Evolutionary conservation across 2,113 vertebrate genomes (phyloP).

Genomic region (Equus quagga): DNA sequence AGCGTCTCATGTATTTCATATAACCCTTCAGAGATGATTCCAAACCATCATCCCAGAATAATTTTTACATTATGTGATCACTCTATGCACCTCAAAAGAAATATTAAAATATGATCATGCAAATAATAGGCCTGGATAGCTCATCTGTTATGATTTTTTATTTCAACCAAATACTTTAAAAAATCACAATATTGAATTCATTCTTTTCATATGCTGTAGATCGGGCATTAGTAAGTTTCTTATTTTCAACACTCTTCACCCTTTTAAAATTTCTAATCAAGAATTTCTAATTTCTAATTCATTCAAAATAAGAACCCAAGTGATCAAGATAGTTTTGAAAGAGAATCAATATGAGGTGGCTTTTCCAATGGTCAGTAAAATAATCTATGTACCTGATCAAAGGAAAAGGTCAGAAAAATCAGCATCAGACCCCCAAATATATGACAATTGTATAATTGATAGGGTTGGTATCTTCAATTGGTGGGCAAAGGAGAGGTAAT

Average conservation of each 20-base stretch:
- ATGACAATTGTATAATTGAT: background rate
- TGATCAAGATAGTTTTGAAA: background rate
- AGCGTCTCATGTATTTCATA: background rate
- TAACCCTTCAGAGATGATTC: background rate
- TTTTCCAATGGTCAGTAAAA: slow-evolving; percentile 6
- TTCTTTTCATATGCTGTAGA: background rate
- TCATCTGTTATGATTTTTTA: background rate
- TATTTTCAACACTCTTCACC: background rate
- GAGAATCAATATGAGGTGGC: background rate
- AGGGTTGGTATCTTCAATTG: background rate
- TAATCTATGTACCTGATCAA: background rate
- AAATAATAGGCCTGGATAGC: background rate
- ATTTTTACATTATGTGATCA: background rate
- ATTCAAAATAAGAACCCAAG: background rate
- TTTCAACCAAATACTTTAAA: background rate
- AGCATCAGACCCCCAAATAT: background rate
- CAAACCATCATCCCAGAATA: background rate
- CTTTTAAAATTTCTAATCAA: background rate
- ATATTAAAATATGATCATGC: background rate
- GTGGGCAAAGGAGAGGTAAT: background rate
- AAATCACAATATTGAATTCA: background rate
- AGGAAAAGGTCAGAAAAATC: background rate
- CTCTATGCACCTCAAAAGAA: background rate
- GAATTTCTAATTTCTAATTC: background rate
- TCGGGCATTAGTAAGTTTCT: background rate